Conservation (phyloP, 2,113 vertebrate species). For the Ranitomeya imitator region DNA sequence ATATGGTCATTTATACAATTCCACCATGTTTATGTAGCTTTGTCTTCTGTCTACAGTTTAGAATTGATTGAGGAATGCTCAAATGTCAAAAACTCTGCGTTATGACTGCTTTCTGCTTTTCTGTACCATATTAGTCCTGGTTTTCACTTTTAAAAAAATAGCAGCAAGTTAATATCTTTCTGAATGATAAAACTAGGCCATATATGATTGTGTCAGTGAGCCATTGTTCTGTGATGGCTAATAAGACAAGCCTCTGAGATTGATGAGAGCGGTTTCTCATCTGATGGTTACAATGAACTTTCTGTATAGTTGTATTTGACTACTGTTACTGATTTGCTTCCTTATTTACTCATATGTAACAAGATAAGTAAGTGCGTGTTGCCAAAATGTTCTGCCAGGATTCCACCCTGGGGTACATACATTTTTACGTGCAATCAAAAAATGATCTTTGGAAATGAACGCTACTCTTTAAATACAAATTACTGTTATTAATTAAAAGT, state of each 20-base stretch:
- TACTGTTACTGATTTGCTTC: slow-evolving; percentile 2
- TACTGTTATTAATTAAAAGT: slow-evolving; percentile 52
- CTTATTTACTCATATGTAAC: neutral
- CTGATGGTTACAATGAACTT: neutral
- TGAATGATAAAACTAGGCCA: neutral
- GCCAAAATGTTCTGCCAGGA: neutral
- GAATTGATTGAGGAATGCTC: too few relatives aligned
- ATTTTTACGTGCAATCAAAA: neutral
- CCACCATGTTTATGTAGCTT: neutral
- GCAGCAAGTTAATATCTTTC: too few relatives aligned
- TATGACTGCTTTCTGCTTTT: too few relatives aligned
- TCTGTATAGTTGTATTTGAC: neutral
- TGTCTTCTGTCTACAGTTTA: neutral
- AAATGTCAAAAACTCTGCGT: too few relatives aligned
- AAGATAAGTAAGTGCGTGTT: neutral
- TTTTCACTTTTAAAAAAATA: too few relatives aligned
- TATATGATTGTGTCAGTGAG: neutral
- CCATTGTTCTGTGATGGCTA: neutral
- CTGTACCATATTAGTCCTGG: too few relatives aligned
- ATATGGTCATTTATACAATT: too few relatives aligned
- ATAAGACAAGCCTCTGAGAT: neutral
- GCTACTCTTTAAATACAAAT: slow-evolving; percentile 47
- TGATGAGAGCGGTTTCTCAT: neutral
- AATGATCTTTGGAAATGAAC: slow-evolving; percentile 25
- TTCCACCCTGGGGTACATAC: neutral